A percentile compares a stretch with the other conserved stretches of the same genome.
Evolutionary conservation across 2,888 invertebrate genomes (phyloP).

Genomic region (Scelioninae gen. 1): DNA sequence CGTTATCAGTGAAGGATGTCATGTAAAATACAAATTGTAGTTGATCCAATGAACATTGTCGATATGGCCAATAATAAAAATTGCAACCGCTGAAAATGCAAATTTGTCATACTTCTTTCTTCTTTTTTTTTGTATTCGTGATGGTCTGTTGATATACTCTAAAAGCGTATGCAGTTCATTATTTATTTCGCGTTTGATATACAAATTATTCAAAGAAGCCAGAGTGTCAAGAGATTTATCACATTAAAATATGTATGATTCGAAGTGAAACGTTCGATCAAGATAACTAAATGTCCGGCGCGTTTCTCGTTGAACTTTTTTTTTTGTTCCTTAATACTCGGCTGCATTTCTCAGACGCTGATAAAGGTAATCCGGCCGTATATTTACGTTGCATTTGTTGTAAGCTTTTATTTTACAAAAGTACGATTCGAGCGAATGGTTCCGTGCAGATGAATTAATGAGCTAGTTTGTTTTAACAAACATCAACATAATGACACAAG

Average conservation of each 20-base stretch:
- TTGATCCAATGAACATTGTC: neutral
- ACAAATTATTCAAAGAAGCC: slow-evolving; percentile 67
- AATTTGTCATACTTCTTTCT: slow-evolving; percentile 28
- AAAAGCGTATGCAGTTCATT: slow-evolving; percentile 63
- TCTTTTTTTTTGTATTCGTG: neutral
- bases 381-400: slow-evolving; percentile 54
- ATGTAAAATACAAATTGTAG: neutral
- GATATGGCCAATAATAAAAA: neutral
- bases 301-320: slow-evolving; percentile 39
- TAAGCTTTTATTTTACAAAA: slow-evolving; percentile 57
- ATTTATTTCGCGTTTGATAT: slow-evolving; percentile 60
- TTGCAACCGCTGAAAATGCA: slow-evolving; percentile 11
- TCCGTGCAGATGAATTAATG: slow-evolving; percentile 48
- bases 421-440: slow-evolving; percentile 18
- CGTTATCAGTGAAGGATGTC: too few relatives aligned
- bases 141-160: slow-evolving; percentile 48
- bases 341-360: slow-evolving; percentile 56
- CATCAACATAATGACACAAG: slow-evolving; percentile 39
- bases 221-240: slow-evolving; percentile 65
- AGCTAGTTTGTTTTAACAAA: slow-evolving; percentile 30
- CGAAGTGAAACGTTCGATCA: slow-evolving; percentile 63
- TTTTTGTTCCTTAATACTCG: slow-evolving; percentile 18
- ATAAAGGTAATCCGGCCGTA: slow-evolving; percentile 51
- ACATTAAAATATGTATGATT: slow-evolving; percentile 66
- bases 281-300: slow-evolving; percentile 65